Conservation (phyloP, 1,140 invertebrate species). For the Aphidius gifuensis region DNA sequence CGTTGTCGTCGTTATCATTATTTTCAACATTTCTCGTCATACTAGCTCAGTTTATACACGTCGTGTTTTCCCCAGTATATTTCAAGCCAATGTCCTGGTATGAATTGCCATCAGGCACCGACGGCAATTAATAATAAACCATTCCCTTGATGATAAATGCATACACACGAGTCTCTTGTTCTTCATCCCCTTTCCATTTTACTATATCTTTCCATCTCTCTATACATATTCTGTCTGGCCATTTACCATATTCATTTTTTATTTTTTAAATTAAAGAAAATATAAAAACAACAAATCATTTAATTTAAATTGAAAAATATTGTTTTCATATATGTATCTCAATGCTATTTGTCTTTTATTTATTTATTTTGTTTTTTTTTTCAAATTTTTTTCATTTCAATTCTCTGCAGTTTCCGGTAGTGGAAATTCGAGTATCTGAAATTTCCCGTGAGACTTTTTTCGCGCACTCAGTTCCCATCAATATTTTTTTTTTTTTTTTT, state of each 20-base stretch:
- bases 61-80: neutral
- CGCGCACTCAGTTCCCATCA: constrained; percentile 14
- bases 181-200: no score
- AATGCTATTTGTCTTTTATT: constrained; percentile 5
- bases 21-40: no score
- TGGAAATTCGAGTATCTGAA: constrained; percentile 19
- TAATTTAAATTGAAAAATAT: neutral
- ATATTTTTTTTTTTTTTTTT: neutral
- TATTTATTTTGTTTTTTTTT: constrained; percentile 15
- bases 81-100: neutral
- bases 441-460: constrained; percentile 25
- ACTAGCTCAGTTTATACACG: neutral
- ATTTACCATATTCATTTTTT: neutral
- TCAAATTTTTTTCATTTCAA: constrained; percentile 22
- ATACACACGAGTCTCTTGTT: no score
- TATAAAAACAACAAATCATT: neutral
- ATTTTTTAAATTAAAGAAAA: constrained; percentile 5
- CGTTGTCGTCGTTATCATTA: no score
- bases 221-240: neutral
- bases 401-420: constrained; percentile 20
- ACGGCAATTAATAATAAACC: constrained; percentile 13
- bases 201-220: no score
- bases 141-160: constrained; percentile 6
- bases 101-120: constrained; percentile 14
- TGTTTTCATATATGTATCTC: constrained; percentile 1